A percentile compares a stretch with the other conserved stretches of the same genome.
phyloP scores from a whole-genome alignment of 2,888 invertebrate genomes.

The Calliopum simillimum region DNA sequence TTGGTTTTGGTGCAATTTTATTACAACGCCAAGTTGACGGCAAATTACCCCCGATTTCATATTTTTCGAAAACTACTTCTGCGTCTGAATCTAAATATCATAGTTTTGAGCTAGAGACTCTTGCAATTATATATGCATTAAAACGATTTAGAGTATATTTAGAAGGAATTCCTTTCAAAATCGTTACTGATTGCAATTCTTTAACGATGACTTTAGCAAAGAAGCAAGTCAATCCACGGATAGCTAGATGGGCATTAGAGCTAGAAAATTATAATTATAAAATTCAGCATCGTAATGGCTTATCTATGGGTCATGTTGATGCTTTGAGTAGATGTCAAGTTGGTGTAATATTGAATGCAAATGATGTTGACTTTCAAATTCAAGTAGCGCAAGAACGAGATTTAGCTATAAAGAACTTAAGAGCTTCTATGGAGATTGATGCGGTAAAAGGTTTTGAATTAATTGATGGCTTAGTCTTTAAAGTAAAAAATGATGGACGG shows the following conservation, averaged over 20 bases:
- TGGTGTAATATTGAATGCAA: no score
- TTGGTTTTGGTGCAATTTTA: conserved; percentile 34
- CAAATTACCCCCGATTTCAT: conserved; percentile 24
- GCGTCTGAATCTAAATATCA: conserved; percentile 2
- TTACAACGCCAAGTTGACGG: conserved; percentile 9
- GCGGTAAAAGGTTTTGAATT: not conserved
- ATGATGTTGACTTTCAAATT: not conserved
- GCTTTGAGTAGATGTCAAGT: conserved; percentile 20
- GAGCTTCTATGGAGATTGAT: not conserved
- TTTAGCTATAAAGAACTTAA: not conserved
- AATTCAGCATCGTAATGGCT: conserved; percentile 23
- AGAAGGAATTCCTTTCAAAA: no score
- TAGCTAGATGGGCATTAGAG: conserved; percentile 33
- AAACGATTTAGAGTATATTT: conserved; percentile 33
- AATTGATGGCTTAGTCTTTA: not conserved
- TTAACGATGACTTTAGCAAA: conserved; percentile 24
- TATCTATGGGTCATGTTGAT: conserved; percentile 30
- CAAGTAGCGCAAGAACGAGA: conserved; percentile 2
- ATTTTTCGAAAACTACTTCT: conserved; percentile 21
- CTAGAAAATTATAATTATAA: conserved; percentile 27
- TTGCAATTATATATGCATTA: conserved; percentile 25
- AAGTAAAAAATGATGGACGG: not conserved
- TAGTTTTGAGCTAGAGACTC: conserved; percentile 10
- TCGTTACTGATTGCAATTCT: conserved; percentile 29
- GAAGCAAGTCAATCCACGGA: conserved; percentile 15